Percentiles rank a stretch among this genome's conserved stretches.
Evolutionary conservation across 2,797 vertebrate species (phyloP).

Genomic region (Microhierax caerulescens): DNA sequence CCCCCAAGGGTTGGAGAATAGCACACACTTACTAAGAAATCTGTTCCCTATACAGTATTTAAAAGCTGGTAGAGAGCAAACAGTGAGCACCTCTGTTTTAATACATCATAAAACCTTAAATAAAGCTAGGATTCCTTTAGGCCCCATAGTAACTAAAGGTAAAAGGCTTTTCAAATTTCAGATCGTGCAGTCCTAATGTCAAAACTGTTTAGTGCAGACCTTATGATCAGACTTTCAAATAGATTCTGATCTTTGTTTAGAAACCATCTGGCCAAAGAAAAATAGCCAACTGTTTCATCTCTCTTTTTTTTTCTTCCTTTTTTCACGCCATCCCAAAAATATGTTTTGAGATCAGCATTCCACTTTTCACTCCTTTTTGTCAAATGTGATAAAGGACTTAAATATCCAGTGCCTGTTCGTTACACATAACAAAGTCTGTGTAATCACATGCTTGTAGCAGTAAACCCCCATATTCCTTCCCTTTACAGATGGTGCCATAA

Average conservation of each 20-base stretch:
- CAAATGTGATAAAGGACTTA: conserved; percentile 49
- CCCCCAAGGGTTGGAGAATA: not conserved
- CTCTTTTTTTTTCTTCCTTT: not conserved
- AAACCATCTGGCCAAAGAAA: conserved; percentile 62
- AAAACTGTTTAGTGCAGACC: conserved; percentile 16
- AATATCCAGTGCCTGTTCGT: conserved; percentile 36
- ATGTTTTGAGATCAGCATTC: conserved; percentile 9
- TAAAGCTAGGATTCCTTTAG: not conserved
- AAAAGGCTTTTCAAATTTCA: conserved; percentile 31
- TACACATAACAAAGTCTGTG: conserved; percentile 59
- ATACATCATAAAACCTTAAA: not conserved
- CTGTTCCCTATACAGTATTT: not conserved
- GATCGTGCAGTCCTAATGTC: not conserved
- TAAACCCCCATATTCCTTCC: not conserved
- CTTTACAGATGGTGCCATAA: conserved; percentile 69
- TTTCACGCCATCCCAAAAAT: conserved; percentile 6
- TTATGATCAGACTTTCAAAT: conserved; percentile 20
- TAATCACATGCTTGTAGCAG: conserved; percentile 4
- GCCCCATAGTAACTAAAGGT: not conserved
- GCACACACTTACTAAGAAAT: not conserved
- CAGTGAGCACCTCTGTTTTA: not conserved
- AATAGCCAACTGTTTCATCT: conserved; percentile 51
- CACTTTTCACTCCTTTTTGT: conserved; percentile 47
- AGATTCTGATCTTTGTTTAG: conserved; percentile 47
- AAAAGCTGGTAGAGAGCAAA: not conserved